Evolutionary conservation across 2,113 vertebrate genomes (phyloP), one percentile per base, ranked within the genome.

Genomic region (Oreochromis aureus): DNA sequence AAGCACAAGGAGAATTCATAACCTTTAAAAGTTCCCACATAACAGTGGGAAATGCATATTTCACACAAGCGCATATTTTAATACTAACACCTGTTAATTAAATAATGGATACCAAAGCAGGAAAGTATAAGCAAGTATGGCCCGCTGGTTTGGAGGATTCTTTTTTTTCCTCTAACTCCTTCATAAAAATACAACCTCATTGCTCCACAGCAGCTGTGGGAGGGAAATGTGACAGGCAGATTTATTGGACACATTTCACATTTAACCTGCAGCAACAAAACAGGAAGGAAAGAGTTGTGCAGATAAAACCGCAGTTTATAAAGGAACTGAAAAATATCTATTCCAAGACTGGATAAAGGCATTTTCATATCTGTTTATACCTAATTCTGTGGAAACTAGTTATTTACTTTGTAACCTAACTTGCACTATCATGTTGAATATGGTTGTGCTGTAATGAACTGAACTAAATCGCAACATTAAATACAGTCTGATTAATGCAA

Each of bases 151-250:
- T 59, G 32, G 58, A 63, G 56, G 79, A 78, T 85, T 0, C 66
- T 24, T 71, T 5, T 22, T 3, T 2, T 0, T 59, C 87, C 83
- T 22, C 9, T 15, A 27, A 13, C 84, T 54, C 2, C 80, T 80
- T 81, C 81, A 86, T 78, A 83, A 30, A 81, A 78, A 81, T 84
- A 87, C 82, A 56, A 79, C 73, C 82, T 88, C 39, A 78, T 59
- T 39, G 79, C 80, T 84, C 84, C 66, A 69, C 81, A 80, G 83
- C 86, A 88, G 89, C 89, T 88, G 87, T 88, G 86, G 89, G 91
- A 92, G 84, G 87, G 82, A 83, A 86, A 90, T 54, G 79, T 86
- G 92, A 94, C 91, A 93, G 56, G 81, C 55, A 91, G 93, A 94
- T 95, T 93, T 93, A 95, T 94, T 48, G 82, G 80, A 58, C 13